Conservation (phyloP, 2,113 vertebrate genomes). For the Microtus pennsylvanicus region DNA sequence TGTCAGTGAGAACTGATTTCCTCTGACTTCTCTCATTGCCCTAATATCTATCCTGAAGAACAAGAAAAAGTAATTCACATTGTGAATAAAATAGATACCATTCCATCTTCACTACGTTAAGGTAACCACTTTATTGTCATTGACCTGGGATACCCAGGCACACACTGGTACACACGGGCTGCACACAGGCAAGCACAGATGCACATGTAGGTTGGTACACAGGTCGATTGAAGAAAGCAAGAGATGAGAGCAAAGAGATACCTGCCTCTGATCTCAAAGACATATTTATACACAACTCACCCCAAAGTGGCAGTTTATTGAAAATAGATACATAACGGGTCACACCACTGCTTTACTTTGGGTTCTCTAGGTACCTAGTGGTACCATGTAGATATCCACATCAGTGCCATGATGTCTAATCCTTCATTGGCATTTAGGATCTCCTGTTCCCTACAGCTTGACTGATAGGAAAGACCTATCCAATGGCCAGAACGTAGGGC, state of each 20-base stretch:
- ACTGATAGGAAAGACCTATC: slow-evolving; percentile 92
- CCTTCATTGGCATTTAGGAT: not conserved
- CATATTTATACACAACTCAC: not conserved
- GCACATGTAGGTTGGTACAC: not conserved
- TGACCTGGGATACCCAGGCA: not conserved
- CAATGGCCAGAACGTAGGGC: slow-evolving; percentile 92
- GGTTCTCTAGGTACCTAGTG: not conserved
- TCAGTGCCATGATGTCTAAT: not conserved
- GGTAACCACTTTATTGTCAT: not conserved
- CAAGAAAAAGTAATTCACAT: not conserved
- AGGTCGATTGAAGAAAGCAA: not conserved
- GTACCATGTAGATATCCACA: not conserved
- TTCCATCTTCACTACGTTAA: not conserved
- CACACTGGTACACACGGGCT: not conserved
- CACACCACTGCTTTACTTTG: not conserved
- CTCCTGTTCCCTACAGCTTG: slow-evolving; percentile 84
- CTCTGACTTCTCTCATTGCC: not conserved
- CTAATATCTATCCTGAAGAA: not conserved
- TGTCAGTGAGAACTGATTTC: too few species aligned
- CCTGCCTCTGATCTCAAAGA: not conserved
- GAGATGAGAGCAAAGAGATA: not conserved
- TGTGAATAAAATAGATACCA: not conserved
- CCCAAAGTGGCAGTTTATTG: not conserved
- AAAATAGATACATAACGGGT: not conserved
- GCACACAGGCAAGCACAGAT: not conserved